Percentiles rank a stretch among this genome's conserved stretches.
phyloP scores from a whole-genome alignment of 1,140 invertebrate genomes.

The Bombus terrestris region DNA sequence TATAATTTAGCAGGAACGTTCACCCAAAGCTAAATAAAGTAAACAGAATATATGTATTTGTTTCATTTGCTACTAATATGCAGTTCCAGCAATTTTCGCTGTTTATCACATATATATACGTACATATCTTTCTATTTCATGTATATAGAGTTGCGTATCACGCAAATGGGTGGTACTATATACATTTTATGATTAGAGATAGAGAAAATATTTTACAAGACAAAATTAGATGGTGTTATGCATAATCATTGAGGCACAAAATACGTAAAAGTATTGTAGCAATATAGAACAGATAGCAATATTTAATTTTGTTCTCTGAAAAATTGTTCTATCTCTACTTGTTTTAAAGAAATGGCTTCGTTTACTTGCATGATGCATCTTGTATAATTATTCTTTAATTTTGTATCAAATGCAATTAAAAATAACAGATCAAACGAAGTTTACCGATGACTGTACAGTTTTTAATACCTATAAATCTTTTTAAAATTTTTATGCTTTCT shows the following conservation, averaged over 20 bases:
- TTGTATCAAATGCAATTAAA: constrained; percentile 58
- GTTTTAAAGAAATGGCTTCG: neutral
- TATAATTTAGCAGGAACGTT: constrained; percentile 57
- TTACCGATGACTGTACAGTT: constrained; percentile 19
- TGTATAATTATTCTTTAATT: constrained; percentile 37
- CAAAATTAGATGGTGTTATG: neutral
- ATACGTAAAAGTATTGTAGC: neutral
- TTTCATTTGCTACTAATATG: constrained; percentile 22
- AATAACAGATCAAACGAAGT: constrained; percentile 24
- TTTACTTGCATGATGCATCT: neutral
- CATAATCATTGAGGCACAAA: neutral
- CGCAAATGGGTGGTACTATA: neutral
- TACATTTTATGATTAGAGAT: neutral
- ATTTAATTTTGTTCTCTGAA: neutral
- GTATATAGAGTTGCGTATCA: neutral
- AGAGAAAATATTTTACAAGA: neutral
- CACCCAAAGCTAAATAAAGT: constrained; percentile 49
- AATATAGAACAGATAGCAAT: neutral
- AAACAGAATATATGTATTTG: constrained; percentile 36
- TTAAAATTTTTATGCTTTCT: constrained; percentile 4
- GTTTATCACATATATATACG: constrained; percentile 1
- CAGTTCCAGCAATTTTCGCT: constrained; percentile 13
- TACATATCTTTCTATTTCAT: neutral
- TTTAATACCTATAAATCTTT: constrained; percentile 6
- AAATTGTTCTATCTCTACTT: neutral